phyloP scores from a whole-genome alignment of 2,797 vertebrate genomes.

The Chanos chanos region DNA sequence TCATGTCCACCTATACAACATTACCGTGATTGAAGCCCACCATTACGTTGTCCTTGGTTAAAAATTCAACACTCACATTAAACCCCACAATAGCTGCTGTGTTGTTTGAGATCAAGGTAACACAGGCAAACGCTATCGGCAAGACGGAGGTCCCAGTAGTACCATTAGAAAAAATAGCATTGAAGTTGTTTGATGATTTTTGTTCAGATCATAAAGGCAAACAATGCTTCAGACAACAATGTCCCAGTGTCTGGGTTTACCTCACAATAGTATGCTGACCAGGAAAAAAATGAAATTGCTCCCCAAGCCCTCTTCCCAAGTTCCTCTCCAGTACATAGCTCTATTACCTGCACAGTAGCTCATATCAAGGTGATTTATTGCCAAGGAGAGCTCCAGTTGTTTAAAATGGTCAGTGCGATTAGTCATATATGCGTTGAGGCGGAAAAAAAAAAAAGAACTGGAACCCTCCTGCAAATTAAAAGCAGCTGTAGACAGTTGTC shows the following conservation, averaged over 20 bases:
- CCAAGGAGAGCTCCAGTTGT: constrained; percentile 71
- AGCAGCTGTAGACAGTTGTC: constrained; percentile 67
- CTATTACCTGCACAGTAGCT: constrained; percentile 72
- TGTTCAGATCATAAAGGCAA: constrained; percentile 59
- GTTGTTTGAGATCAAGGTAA: neutral
- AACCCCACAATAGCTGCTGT: too few species aligned
- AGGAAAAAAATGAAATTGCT: constrained; percentile 58
- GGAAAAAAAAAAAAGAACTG: constrained; percentile 53
- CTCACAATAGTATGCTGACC: constrained; percentile 64
- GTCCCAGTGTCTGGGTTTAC: constrained; percentile 52
- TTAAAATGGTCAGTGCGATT: constrained; percentile 79
- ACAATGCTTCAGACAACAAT: constrained; percentile 56
- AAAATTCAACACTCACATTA: too few species aligned
- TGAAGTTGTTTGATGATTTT: constrained; percentile 39
- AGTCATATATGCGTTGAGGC: constrained; percentile 74
- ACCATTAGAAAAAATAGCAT: constrained; percentile 19
- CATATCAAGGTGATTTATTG: constrained; percentile 77
- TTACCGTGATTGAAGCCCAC: too few species aligned
- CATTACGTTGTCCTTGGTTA: too few species aligned
- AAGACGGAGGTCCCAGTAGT: constrained; percentile 40
- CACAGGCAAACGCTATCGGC: neutral
- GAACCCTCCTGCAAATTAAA: constrained; percentile 69
- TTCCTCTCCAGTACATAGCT: constrained; percentile 60
- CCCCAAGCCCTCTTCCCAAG: constrained; percentile 57
- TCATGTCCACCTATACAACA: too few species aligned